Percentiles rank a stretch among this genome's conserved stretches.
Conservation (phyloP, 2,113 vertebrate genomes). For the Mus spicilegus region DNA sequence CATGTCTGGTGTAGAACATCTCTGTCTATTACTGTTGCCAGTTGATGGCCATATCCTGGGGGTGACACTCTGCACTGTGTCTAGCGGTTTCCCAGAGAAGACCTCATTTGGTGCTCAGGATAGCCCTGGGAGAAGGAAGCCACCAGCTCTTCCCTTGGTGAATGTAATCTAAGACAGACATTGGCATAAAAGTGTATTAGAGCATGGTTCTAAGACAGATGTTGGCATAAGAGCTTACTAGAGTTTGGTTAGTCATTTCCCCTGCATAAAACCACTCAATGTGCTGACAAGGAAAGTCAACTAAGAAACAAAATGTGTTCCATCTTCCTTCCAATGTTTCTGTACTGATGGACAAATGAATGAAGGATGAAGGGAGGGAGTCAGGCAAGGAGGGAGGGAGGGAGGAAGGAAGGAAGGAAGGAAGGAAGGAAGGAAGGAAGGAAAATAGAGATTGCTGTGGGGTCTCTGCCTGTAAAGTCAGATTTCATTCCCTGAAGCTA, state of each 20-base stretch:
- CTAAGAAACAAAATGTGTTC: not conserved
- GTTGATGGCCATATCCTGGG: not conserved
- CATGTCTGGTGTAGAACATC: not conserved
- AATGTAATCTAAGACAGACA: not conserved
- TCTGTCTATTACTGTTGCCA: not conserved
- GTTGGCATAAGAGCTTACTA: not conserved
- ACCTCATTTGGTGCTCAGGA: not conserved
- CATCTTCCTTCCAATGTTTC: not conserved
- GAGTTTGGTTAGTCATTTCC: no score
- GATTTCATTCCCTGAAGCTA: not conserved
- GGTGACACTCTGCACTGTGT: not conserved
- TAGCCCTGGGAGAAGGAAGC: not conserved
- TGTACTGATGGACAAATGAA: not conserved
- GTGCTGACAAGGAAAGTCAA: not conserved
- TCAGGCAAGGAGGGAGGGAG: rapidly evolving
- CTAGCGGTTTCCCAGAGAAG: not conserved
- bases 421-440: rapidly evolving
- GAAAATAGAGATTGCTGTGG: not conserved
- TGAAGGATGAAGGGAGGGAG: not conserved
- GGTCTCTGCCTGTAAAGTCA: not conserved
- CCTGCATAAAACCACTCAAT: not conserved
- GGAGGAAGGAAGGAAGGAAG: rapidly evolving
- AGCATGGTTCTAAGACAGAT: not conserved
- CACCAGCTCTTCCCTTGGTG: not conserved
- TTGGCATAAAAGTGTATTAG: not conserved